Evolutionary conservation across 2,797 vertebrate species (phyloP).

Genomic region (Cryptoprocta ferox): DNA sequence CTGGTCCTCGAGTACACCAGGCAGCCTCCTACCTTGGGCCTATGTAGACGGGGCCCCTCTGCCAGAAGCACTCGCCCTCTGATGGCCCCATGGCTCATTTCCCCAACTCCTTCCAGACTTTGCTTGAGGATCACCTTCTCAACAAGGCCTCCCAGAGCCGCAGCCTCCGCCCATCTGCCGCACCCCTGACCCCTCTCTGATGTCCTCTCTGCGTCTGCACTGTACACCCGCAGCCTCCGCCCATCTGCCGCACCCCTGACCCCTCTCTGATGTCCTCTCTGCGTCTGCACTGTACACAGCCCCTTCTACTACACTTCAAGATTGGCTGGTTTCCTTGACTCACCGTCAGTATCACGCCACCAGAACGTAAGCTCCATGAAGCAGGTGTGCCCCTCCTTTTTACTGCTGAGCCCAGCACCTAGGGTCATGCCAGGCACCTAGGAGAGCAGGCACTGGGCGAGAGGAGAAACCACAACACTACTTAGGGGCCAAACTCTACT

Average conservation of each 20-base stretch:
- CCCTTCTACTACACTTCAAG: not conserved
- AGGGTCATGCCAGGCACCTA: not conserved
- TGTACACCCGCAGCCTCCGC: too few species aligned
- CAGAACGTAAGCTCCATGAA: not conserved
- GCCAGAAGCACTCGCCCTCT: not conserved
- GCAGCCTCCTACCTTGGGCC: not conserved
- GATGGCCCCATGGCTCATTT: not conserved
- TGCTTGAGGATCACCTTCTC: not conserved
- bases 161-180: not conserved
- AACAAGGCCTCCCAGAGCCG: not conserved
- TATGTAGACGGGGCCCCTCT: not conserved
- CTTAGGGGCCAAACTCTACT: not conserved
- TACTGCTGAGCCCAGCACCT: not conserved
- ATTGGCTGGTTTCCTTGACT: not conserved
- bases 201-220: too few species aligned
- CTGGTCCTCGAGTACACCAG: not conserved
- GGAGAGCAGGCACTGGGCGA: not conserved
- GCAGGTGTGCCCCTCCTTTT: not conserved
- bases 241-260: too few species aligned
- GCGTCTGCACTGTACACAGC: fast-evolving
- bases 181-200: not conserved
- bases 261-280: too few species aligned
- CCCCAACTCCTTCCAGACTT: not conserved
- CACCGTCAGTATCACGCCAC: not conserved
- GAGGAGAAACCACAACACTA: too few species aligned